A percentile compares a stretch with the other conserved stretches of the same genome.
These are phyloP conservation scores for Cataglyphis albicans DNA, from an alignment of 2,888 invertebrate species.

Conservation along the genomic window DNA sequence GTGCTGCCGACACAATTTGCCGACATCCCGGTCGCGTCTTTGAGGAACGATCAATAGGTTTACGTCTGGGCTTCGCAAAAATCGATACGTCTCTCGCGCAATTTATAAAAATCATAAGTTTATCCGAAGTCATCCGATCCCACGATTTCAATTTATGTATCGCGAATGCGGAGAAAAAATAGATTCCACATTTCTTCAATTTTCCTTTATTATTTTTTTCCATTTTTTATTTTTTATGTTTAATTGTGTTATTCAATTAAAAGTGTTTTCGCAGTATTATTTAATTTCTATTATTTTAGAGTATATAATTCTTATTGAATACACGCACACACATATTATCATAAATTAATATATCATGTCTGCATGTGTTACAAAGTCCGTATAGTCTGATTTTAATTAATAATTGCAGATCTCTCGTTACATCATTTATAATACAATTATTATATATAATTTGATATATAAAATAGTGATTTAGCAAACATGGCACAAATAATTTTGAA, in stretches of 20 bases:
- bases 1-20: slow-evolving; percentile 49
- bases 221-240: not conserved
- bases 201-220: not conserved
- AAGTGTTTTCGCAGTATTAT: not conserved
- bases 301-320: not conserved
- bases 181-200: not conserved
- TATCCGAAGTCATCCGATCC: not conserved
- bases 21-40: slow-evolving; percentile 5
- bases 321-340: too few species aligned
- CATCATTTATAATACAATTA: not conserved
- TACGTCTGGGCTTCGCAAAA: slow-evolving; percentile 28
- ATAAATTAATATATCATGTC: too few species aligned
- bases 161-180: not conserved
- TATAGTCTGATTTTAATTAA: slow-evolving; percentile 11
- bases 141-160: not conserved
- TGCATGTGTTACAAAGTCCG: not conserved
- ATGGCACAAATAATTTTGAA: not conserved
- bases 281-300: not conserved
- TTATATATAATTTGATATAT: not conserved
- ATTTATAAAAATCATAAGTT: slow-evolving; percentile 12
- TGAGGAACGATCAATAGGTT: slow-evolving; percentile 38
- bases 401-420: not conserved
- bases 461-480: not conserved
- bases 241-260: not conserved
- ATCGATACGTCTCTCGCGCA: slow-evolving; percentile 44